These are phyloP conservation scores for Misgurnus mizolepis DNA, from an alignment of 2,113 vertebrate species.

Conservation along the genomic window DNA sequence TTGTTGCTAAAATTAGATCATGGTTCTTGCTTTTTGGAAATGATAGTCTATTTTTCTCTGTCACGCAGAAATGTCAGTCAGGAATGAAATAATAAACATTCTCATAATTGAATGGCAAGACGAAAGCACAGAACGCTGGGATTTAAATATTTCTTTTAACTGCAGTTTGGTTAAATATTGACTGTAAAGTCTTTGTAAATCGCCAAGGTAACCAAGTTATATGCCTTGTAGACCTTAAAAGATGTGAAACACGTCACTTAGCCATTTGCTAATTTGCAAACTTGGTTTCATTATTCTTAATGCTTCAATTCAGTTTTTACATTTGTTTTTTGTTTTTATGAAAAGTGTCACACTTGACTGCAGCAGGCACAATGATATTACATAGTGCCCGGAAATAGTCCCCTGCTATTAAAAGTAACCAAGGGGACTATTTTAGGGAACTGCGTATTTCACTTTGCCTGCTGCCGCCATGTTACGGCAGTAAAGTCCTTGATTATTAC, in stretches of 20 bases:
- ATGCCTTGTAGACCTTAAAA: not conserved
- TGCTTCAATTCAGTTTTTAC: no score
- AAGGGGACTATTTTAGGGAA: no score
- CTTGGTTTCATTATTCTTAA: no score
- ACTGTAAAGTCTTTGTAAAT: not conserved
- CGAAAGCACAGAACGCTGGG: not conserved
- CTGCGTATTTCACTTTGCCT: no score
- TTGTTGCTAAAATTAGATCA: conserved; percentile 30
- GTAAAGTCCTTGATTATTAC: no score
- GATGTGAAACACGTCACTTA: conserved; percentile 8
- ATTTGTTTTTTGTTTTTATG: no score
- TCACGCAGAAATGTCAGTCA: conserved; percentile 1
- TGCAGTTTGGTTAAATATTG: not conserved
- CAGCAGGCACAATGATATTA: no score
- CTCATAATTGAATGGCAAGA: not conserved
- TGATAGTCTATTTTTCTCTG: conserved; percentile 25
- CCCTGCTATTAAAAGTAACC: no score
- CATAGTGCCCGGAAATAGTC: no score
- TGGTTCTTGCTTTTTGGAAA: conserved; percentile 31
- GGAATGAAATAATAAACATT: conserved; percentile 24
- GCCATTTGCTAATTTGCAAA: no score
- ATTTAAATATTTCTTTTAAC: not conserved
- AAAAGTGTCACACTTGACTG: no score
- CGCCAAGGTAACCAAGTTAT: not conserved
- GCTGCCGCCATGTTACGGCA: no score